Conservation (phyloP, 1,140 invertebrate genomes). For the Psix sp. region DNA sequence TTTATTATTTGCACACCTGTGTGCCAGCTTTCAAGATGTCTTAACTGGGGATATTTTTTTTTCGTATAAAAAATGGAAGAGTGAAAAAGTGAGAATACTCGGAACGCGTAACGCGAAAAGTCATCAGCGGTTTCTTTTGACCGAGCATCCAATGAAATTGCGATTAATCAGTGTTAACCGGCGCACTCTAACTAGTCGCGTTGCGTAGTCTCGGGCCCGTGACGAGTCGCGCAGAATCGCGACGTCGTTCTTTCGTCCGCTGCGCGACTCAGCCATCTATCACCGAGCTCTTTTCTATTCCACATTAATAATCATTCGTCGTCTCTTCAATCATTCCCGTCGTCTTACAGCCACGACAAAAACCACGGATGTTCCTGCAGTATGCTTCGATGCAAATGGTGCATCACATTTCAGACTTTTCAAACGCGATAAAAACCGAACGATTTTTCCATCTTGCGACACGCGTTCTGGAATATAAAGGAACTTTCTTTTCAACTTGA, state of each 20-base stretch:
- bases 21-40: no score
- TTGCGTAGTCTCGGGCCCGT: slow-evolving; percentile 23
- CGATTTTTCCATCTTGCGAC: no score
- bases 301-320: slow-evolving; percentile 52
- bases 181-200: slow-evolving; percentile 23
- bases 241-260: slow-evolving; percentile 4
- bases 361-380: no score
- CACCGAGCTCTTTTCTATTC: slow-evolving; percentile 45
- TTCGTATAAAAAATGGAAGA: no score
- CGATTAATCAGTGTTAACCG: slow-evolving; percentile 51
- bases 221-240: slow-evolving; percentile 32
- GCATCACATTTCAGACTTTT: no score
- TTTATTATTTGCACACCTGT: no score
- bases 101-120: slow-evolving; percentile 9
- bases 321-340: slow-evolving; percentile 46
- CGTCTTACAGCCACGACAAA: slow-evolving; percentile 17
- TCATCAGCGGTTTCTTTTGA: slow-evolving; percentile 31
- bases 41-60: no score
- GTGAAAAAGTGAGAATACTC: neutral
- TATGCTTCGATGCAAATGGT: no score
- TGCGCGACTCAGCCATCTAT: slow-evolving; percentile 43
- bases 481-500: no score
- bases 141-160: slow-evolving; percentile 27
- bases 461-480: no score
- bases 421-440: no score